Conservation (phyloP, 2,113 vertebrate species). For the Chaetura pelagica region DNA sequence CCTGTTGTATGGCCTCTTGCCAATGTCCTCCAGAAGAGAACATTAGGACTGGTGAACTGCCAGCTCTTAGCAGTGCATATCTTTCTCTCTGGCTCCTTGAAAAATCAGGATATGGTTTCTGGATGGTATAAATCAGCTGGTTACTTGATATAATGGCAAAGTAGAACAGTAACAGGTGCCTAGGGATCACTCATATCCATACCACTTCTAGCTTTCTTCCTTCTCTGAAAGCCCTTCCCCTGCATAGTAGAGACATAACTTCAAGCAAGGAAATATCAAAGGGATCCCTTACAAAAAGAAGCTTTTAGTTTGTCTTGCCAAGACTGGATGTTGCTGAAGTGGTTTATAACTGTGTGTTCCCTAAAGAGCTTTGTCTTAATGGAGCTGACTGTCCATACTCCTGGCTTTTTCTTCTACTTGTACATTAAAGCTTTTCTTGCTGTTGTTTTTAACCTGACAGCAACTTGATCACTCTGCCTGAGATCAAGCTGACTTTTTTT, state of each 20-base stretch:
- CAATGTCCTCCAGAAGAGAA: not conserved
- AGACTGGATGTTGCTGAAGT: not conserved
- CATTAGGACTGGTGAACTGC: not conserved
- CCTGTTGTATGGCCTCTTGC: not conserved
- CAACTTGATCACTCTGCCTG: slow-evolving; percentile 3
- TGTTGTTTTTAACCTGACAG: slow-evolving; percentile 34
- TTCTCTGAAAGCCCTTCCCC: not conserved
- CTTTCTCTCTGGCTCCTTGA: slow-evolving; percentile 10
- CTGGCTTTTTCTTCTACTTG: not conserved
- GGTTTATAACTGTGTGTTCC: not conserved
- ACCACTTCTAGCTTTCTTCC: not conserved
- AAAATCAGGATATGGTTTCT: slow-evolving; percentile 37
- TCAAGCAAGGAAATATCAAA: slow-evolving; percentile 27
- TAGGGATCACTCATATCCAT: not conserved
- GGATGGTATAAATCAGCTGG: slow-evolving; percentile 46
- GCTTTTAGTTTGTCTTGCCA: not conserved
- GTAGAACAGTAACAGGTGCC: not conserved
- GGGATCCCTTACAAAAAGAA: not conserved
- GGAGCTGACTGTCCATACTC: not conserved
- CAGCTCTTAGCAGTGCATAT: not conserved
- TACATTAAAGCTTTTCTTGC: slow-evolving; percentile 6
- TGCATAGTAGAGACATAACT: not conserved
- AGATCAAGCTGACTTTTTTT: not conserved
- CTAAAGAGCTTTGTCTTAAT: slow-evolving; percentile 38
- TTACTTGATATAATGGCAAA: slow-evolving; percentile 7